Conservation (phyloP, 2,888 invertebrate species). For the Philopedon plagiatum region DNA sequence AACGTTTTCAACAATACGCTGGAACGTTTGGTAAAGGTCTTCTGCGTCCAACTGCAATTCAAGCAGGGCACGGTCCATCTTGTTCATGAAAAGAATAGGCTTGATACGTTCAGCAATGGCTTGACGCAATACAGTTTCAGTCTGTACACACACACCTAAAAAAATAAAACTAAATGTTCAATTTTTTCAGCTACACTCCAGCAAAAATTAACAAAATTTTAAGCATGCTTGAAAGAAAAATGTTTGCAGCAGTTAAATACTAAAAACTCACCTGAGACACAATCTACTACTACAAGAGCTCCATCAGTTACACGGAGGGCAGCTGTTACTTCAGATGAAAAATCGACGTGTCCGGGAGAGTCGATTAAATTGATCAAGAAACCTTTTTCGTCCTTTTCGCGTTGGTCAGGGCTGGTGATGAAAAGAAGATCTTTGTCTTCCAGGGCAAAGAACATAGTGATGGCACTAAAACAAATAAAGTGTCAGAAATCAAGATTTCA, state of each 20-base stretch:
- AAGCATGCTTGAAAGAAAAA: too few relatives aligned
- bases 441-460: conserved; percentile 99
- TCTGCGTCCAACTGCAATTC: conserved; percentile 97
- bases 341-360: conserved; percentile 99
- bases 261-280: conserved; percentile 95
- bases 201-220: too few relatives aligned
- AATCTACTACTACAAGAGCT: conserved; percentile 99
- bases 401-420: conserved; percentile 92
- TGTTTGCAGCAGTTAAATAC: too few relatives aligned
- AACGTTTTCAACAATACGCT: conserved; percentile 99
- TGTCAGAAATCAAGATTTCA: not conserved
- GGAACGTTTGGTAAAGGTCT: conserved; percentile 98
- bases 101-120: conserved; percentile 99
- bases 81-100: conserved; percentile 99
- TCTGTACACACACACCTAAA: conserved; percentile 98
- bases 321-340: conserved; percentile 99
- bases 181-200: too few relatives aligned
- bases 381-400: conserved; percentile 91
- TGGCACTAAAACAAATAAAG: conserved; percentile 80
- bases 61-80: conserved; percentile 99
- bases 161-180: too few relatives aligned
- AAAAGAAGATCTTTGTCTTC: conserved; percentile 94
- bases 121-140: conserved; percentile 99
- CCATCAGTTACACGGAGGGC: conserved; percentile 99
- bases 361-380: conserved; percentile 99